These are phyloP conservation scores for Cylas formicarius DNA, from an alignment of 1,140 invertebrate species.

Conservation along the genomic window DNA sequence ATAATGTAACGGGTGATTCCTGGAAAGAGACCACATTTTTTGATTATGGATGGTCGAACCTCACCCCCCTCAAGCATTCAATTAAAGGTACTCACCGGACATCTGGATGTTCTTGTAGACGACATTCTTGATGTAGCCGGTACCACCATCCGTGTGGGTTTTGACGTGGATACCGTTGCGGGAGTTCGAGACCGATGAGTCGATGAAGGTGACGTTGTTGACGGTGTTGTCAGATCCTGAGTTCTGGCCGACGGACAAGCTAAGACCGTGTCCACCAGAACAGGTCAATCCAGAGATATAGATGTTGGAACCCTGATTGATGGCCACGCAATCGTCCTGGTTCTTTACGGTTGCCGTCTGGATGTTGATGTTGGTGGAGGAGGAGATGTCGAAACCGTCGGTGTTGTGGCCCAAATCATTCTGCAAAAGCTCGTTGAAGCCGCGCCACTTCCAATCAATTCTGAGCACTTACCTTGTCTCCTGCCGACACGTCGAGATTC, in stretches of 20 bases:
- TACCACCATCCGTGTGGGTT: slow-evolving; percentile 19
- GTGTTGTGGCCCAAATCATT: slow-evolving; percentile 19
- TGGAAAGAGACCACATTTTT: too few species aligned
- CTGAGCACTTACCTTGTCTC: slow-evolving; percentile 16
- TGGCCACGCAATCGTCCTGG: slow-evolving; percentile 21
- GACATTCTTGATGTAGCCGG: slow-evolving; percentile 12
- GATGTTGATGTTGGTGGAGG: slow-evolving; percentile 7
- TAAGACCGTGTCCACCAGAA: slow-evolving; percentile 21
- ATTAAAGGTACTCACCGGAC: slow-evolving; percentile 6
- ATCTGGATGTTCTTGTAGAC: slow-evolving; percentile 20
- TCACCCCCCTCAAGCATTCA: too few species aligned
- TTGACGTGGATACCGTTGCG: slow-evolving; percentile 21
- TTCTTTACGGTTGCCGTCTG: slow-evolving; percentile 15
- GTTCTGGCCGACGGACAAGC: slow-evolving; percentile 19
- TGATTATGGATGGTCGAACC: too few species aligned
- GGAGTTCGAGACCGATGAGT: slow-evolving; percentile 14
- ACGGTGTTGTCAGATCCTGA: slow-evolving; percentile 14
- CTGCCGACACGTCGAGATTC: slow-evolving; percentile 19
- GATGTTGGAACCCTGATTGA: slow-evolving; percentile 17
- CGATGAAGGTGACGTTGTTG: slow-evolving; percentile 14
- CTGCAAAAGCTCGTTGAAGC: slow-evolving; percentile 5
- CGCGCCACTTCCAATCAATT: too few species aligned
- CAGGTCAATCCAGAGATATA: slow-evolving; percentile 13
- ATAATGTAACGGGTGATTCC: slow-evolving; percentile 19
- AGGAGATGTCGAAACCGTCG: slow-evolving; percentile 22